Conservation (phyloP, 1,140 invertebrate genomes). For the Drosophila sturtevanti region DNA sequence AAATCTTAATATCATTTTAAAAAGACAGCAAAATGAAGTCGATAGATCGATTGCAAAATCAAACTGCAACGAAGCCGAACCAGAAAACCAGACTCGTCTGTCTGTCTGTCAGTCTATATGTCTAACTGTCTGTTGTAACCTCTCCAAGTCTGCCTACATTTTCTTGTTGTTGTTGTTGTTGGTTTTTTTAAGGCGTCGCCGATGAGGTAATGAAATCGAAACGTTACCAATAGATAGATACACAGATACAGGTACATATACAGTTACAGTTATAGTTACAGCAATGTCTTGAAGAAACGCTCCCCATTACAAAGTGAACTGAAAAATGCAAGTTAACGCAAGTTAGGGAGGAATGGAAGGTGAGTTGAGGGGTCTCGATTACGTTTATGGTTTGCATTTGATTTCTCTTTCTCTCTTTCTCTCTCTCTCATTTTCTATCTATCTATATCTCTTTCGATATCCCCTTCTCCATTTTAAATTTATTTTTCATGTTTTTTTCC, state of each 20-base stretch:
- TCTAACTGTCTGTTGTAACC: conserved; percentile 57
- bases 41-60: conserved; percentile 52
- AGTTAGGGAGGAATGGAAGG: neutral
- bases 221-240: conserved; percentile 63
- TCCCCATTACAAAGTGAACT: conserved; percentile 5
- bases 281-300: conserved; percentile 10
- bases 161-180: neutral
- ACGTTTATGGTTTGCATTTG: conserved; percentile 40
- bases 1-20: conserved; percentile 51
- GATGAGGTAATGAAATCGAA: conserved; percentile 77
- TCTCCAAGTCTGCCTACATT: conserved; percentile 45
- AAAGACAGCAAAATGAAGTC: neutral
- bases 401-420: conserved; percentile 29
- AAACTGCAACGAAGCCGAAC: conserved; percentile 58
- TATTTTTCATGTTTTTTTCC: conserved; percentile 15
- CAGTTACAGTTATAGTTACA: conserved; percentile 21
- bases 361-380: conserved; percentile 20
- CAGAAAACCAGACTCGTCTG: conserved; percentile 21
- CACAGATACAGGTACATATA: conserved; percentile 44
- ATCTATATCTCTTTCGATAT: conserved; percentile 10
- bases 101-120: neutral
- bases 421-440: neutral
- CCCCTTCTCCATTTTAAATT: conserved; percentile 53
- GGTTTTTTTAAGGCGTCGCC: conserved; percentile 63
- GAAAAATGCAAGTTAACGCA: conserved; percentile 67